Percentiles rank a stretch among this genome's conserved stretches.
phyloP scores from a whole-genome alignment of 1,140 invertebrate genomes.

The Teleogryllus occipitalis region DNA sequence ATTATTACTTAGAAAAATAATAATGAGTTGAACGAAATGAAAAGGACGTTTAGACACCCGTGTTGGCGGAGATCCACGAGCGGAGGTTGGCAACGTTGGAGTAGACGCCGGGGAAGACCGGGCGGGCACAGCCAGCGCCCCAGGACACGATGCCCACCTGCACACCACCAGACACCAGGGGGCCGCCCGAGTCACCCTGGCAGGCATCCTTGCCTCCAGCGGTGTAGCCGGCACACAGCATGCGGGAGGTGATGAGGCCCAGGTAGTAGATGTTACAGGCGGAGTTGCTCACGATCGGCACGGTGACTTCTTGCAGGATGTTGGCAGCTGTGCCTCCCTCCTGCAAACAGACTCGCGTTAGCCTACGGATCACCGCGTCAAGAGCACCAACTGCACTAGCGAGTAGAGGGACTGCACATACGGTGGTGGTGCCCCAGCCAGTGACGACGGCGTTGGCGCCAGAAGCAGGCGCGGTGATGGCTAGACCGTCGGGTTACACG shows the following conservation, averaged over 20 bases:
- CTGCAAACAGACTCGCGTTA: neutral
- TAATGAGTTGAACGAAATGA: neutral
- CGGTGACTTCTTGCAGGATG: conserved; percentile 8
- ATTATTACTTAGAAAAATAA: neutral
- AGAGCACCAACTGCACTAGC: too few relatives aligned
- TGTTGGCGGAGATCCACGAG: conserved; percentile 46
- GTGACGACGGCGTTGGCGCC: conserved; percentile 8
- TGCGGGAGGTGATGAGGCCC: conserved; percentile 11
- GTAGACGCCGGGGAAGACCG: conserved; percentile 57
- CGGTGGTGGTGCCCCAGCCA: conserved; percentile 13
- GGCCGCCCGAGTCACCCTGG: conserved; percentile 36
- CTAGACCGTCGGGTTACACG: neutral
- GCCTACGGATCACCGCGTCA: too few relatives aligned
- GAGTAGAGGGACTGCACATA: neutral
- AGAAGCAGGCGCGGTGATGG: neutral
- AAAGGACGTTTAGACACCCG: conserved; percentile 32
- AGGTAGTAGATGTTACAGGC: conserved; percentile 7
- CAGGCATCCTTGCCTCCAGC: conserved; percentile 16
- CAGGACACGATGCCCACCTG: conserved; percentile 55
- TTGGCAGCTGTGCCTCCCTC: neutral
- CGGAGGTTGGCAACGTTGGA: conserved; percentile 46
- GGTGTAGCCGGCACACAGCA: conserved; percentile 14
- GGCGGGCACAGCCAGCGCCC: conserved; percentile 54
- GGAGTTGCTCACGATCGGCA: conserved; percentile 5
- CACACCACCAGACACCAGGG: conserved; percentile 31